Evolutionary conservation across 2,797 vertebrate genomes (phyloP).

Genomic region (Naso thynnoides): DNA sequence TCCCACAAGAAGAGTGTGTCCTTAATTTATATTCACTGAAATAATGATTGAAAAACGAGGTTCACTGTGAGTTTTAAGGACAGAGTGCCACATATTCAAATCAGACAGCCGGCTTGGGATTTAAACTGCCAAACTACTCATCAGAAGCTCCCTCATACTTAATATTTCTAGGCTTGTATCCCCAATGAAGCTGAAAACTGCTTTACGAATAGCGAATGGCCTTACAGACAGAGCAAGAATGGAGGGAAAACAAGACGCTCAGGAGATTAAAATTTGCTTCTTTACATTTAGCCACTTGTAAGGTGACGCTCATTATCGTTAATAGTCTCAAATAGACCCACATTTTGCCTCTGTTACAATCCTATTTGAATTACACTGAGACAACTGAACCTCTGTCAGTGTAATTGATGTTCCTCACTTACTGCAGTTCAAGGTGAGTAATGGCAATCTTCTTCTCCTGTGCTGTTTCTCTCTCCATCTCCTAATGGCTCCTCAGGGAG

Average conservation of each 20-base stretch:
- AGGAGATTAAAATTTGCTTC: constrained; percentile 6
- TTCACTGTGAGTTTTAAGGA: constrained; percentile 15
- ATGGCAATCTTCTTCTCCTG: constrained; percentile 46
- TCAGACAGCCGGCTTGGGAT: constrained; percentile 30
- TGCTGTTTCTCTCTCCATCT: constrained; percentile 50
- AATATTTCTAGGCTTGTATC: constrained; percentile 11
- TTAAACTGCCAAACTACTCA: constrained; percentile 26
- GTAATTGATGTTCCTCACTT: constrained; percentile 71
- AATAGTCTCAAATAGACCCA: constrained; percentile 55
- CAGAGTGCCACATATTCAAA: constrained; percentile 29
- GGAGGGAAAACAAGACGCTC: constrained; percentile 8
- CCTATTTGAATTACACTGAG: constrained; percentile 49
- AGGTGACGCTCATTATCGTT: constrained; percentile 54
- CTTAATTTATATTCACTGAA: constrained; percentile 15
- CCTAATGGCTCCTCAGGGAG: constrained; percentile 71
- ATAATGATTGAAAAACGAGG: constrained; percentile 14
- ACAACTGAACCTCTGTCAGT: constrained; percentile 53
- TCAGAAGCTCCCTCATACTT: constrained; percentile 9
- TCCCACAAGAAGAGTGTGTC: constrained; percentile 10
- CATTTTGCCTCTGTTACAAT: constrained; percentile 36
- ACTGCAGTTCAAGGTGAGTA: constrained; percentile 74
- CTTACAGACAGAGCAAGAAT: neutral
- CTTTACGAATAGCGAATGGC: constrained; percentile 22
- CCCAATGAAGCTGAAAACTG: constrained; percentile 13
- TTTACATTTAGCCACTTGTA: constrained; percentile 40